Conservation (phyloP, 2,113 vertebrate genomes). For the Pterocles orientalis region DNA sequence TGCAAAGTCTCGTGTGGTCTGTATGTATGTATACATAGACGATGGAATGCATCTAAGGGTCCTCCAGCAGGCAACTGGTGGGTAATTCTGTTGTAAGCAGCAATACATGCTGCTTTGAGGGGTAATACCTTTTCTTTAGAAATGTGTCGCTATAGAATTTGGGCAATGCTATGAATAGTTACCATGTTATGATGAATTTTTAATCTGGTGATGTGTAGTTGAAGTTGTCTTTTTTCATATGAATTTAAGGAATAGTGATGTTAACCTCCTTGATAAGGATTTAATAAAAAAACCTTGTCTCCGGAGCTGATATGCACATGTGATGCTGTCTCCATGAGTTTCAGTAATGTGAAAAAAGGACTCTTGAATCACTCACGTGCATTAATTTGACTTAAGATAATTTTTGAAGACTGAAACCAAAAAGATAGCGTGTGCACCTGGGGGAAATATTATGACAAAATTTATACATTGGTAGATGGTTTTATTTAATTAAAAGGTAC, state of each 20-base stretch:
- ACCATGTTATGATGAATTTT: background rate
- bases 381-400: background rate
- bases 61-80: background rate
- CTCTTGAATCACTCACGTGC: accelerated
- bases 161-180: background rate
- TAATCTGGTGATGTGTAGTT: background rate
- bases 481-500: background rate
- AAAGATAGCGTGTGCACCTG: background rate
- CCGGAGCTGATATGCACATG: background rate
- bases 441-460: background rate
- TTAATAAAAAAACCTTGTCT: background rate
- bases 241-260: background rate
- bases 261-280: background rate
- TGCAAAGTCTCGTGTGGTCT: background rate
- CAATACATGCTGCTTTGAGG: background rate
- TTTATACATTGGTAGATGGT: background rate
- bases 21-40: background rate
- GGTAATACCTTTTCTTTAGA: background rate
- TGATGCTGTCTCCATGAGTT: background rate
- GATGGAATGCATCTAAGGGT: background rate
- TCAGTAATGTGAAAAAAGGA: too few relatives aligned
- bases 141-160: background rate
- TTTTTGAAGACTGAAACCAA: background rate
- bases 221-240: background rate
- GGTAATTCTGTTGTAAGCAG: background rate